Evolutionary conservation across 2,888 invertebrate genomes (phyloP).

Genomic region (Macaria liturata): DNA sequence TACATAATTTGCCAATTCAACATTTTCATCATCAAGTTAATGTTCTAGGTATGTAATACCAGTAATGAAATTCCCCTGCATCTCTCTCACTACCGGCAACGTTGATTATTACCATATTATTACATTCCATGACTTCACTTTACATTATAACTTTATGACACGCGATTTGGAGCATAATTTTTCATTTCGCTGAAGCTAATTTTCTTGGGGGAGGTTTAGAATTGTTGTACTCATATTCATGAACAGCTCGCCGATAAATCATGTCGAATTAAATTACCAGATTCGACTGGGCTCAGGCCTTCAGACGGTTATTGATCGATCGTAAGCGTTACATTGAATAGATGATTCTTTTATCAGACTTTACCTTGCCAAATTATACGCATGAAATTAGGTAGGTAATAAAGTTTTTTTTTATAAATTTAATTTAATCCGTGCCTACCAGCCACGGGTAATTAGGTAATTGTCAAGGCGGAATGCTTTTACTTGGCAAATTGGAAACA

Average conservation of each 20-base stretch:
- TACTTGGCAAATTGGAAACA: too few species aligned
- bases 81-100: slow-evolving; percentile 10
- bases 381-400: too few species aligned
- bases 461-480: too few species aligned
- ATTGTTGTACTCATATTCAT: slow-evolving; percentile 33
- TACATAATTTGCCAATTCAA: too few species aligned
- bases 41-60: too few species aligned
- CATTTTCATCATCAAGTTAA: too few species aligned
- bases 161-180: slow-evolving; percentile 35
- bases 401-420: too few species aligned
- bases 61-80: slow-evolving; percentile 11
- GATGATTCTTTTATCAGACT: not conserved
- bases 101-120: slow-evolving; percentile 27
- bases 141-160: slow-evolving; percentile 33
- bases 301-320: slow-evolving; percentile 10
- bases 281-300: slow-evolving; percentile 23
- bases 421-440: too few species aligned
- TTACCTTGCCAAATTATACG: too few species aligned
- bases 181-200: slow-evolving; percentile 35
- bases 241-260: slow-evolving; percentile 34
- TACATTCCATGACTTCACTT: slow-evolving; percentile 25
- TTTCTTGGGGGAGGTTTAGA: slow-evolving; percentile 31
- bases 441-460: too few species aligned
- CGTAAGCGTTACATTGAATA: slow-evolving; percentile 3
- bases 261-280: slow-evolving; percentile 32